Percentiles rank a stretch among this genome's conserved stretches.
Conservation (phyloP, 2,888 invertebrate species). For the Eurois occulta region DNA sequence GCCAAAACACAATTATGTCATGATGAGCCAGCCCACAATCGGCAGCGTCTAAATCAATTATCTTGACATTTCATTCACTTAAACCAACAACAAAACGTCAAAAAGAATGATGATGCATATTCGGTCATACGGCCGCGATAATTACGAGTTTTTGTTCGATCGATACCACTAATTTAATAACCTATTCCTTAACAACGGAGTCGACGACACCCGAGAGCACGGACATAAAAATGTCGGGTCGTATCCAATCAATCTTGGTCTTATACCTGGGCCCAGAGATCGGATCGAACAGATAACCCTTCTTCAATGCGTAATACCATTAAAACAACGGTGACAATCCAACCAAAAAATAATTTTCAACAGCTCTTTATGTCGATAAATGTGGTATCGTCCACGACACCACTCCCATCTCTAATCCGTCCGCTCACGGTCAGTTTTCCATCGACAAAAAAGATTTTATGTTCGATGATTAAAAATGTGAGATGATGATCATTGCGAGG, state of each 20-base stretch:
- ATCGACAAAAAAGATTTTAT: slow-evolving; percentile 75
- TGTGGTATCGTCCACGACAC: slow-evolving; percentile 47
- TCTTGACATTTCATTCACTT: slow-evolving; percentile 73
- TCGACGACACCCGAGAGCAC: slow-evolving; percentile 87
- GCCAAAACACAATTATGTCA: slow-evolving; percentile 46
- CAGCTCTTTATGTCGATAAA: slow-evolving; percentile 84
- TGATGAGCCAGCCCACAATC: slow-evolving; percentile 51
- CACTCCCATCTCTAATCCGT: slow-evolving; percentile 74
- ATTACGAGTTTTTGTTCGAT: slow-evolving; percentile 80
- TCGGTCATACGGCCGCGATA: slow-evolving; percentile 73
- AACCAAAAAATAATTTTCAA: slow-evolving; percentile 89
- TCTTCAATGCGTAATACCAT: slow-evolving; percentile 90
- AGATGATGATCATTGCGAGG: slow-evolving; percentile 90
- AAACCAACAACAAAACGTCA: slow-evolving; percentile 69
- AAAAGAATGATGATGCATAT: slow-evolving; percentile 74
- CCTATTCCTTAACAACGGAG: slow-evolving; percentile 81
- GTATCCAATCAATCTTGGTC: slow-evolving; percentile 88
- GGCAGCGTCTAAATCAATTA: slow-evolving; percentile 65
- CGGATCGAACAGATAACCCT: slow-evolving; percentile 89
- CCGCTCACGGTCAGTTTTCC: slow-evolving; percentile 77
- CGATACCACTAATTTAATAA: slow-evolving; percentile 88
- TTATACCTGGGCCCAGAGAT: slow-evolving; percentile 86
- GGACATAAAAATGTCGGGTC: slow-evolving; percentile 88
- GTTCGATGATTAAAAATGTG: slow-evolving; percentile 89
- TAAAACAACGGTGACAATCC: slow-evolving; percentile 91